These are phyloP conservation scores for Bungarus multicinctus DNA, from an alignment of 2,113 vertebrate genomes.

Conservation along the genomic window DNA sequence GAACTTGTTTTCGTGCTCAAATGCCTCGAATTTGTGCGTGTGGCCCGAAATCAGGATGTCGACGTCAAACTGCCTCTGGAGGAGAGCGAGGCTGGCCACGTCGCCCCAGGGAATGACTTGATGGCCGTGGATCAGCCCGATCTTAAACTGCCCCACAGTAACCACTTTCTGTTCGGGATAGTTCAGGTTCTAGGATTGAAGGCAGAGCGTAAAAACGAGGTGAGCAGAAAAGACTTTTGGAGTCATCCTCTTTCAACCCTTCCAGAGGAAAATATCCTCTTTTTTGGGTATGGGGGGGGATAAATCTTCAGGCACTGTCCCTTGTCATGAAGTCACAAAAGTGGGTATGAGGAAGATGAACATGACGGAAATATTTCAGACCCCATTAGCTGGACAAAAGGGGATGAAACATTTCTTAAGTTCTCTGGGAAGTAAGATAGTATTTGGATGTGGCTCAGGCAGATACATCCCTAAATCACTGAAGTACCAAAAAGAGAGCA, in stretches of 20 bases:
- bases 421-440: neutral
- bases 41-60: constrained; percentile 99
- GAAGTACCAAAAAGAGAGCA: neutral
- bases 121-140: constrained; percentile 97
- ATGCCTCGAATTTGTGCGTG: constrained; percentile 99
- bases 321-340: neutral
- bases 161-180: constrained; percentile 99
- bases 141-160: constrained; percentile 98
- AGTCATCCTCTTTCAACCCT: neutral
- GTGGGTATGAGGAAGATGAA: neutral
- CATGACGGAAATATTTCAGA: neutral
- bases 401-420: neutral
- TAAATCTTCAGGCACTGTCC: neutral
- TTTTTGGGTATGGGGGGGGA: rapidly evolving
- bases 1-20: constrained; percentile 99
- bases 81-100: constrained; percentile 92
- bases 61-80: constrained; percentile 96
- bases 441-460: neutral
- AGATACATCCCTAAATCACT: neutral
- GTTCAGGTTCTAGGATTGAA: constrained; percentile 86
- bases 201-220: constrained; percentile 2
- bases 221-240: neutral
- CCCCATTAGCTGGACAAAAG: neutral
- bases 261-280: neutral
- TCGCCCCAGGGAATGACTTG: constrained; percentile 99